Evolutionary conservation across 2,113 vertebrate species (phyloP).

Genomic region (Anoura caudifer): DNA sequence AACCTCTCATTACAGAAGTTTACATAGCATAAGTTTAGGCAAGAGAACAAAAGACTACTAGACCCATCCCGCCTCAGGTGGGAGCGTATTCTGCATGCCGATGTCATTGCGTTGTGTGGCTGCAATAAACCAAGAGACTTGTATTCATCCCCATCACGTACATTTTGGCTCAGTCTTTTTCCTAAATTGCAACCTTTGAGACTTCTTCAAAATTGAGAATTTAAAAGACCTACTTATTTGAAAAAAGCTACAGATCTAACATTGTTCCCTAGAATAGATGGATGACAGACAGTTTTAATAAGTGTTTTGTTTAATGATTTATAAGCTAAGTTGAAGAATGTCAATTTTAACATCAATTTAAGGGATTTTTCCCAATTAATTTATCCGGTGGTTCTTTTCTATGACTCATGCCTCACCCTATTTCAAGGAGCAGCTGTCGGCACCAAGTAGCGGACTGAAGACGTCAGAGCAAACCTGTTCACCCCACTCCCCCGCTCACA

Average conservation of each 20-base stretch:
- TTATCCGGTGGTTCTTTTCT: not conserved
- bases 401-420: not conserved
- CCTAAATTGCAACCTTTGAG: not conserved
- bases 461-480: rapidly evolving
- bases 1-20: not conserved
- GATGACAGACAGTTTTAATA: not conserved
- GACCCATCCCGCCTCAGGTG: not conserved
- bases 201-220: constrained; percentile 27
- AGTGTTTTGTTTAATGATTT: not conserved
- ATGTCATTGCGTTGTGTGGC: not conserved
- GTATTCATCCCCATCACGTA: not conserved
- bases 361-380: not conserved
- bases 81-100: not conserved
- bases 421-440: not conserved
- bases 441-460: rapidly evolving
- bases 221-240: not conserved
- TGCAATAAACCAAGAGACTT: not conserved
- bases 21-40: not conserved
- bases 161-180: not conserved
- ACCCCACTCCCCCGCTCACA: no score
- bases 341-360: not conserved
- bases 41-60: not conserved
- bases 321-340: not conserved
- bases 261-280: not conserved
- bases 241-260: not conserved